Evolutionary conservation across 1,140 invertebrate genomes (phyloP), one percentile per base, ranked within the genome.

Genomic region (Formica exsecta): DNA sequence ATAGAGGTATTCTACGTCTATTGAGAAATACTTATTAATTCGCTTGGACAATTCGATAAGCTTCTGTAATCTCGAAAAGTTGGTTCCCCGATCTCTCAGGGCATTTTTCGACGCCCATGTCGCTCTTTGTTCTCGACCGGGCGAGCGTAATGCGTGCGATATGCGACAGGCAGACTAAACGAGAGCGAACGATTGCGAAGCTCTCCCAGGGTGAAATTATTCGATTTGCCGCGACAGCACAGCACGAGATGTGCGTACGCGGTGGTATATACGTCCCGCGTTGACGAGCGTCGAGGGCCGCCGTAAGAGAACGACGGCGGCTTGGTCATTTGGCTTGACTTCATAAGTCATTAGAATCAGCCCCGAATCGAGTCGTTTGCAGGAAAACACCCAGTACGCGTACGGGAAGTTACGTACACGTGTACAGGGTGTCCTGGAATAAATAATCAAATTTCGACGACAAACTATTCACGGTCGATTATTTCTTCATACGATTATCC

Each of bases 341-440:
- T 95, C 94, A 95, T 95, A 94, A 95, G 94, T 95, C 94, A 93
- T 95, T 95, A 95, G 94, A 95, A 94, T 95, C 95, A 94, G 90
- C 93, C 92, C 81, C 89, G 87, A 85, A 90, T 87, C 80, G 89
- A 92, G 86, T 92, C 91, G 90, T 92, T 91, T 91, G 90, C 89
- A 86, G 89, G 77, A 86, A 91, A 93, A 90, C 91, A 91, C 88
- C 90, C 92, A 87, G 83, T 88, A 90, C 85, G 80, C 73, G 70
- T 75, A 36, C 81, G 41, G 57, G 54, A 29, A 73, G n/a, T 77
- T 51, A 19, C 59, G 22, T 25, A 11, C 2, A 0, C 80, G 81
- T 64, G 87, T 88, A 83, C 41, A 32, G 79, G 79, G 79, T 83
- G 79, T 89, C 81, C 70, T 88, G 87, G 88, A 51, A 91, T 89